Base-by-base conservation (phyloP, 2,888 invertebrate genomes). In the Drosophila sordidula region DNA sequence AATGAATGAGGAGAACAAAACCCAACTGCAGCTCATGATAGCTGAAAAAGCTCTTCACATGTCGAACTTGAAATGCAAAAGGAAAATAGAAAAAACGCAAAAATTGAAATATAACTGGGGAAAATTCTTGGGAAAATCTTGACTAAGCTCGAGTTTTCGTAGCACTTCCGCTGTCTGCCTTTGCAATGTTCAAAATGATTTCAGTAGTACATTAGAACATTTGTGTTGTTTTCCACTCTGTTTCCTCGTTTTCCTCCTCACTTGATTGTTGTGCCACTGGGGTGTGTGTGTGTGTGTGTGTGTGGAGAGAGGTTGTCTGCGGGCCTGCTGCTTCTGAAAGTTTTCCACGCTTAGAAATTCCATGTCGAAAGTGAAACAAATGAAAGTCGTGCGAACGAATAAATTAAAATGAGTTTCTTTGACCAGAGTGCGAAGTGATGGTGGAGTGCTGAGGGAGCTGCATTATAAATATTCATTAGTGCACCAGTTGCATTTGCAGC, bases 341-440 rank as follows among this genome's bases (percentile, higher is more conserved):
- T 64, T 44, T 61, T 34, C 12, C 11, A 44, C 50, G 65, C 58
- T 77, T 66, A 55, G 49, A 67, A 58, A 80, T 78, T 70, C 67
- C 70, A 61, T 70, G 73, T 52, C 42, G 71, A 70, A 78, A 81
- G 86, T 78, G 77, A 76, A 85, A 85, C 74, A 87, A 83, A 79
- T 74, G 88, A 82, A 87, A 86, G 71, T 79, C 86, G 80, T 87
- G 82, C 70, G 57, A 70, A 66, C 61, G 82, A 83, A 83, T 83
- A 83, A 70, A 83, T 83, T 83, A 83, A 85, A 82, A 64, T 44
- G 44, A 25, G 61, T 62, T 69, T 34, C 78, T 87, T 82, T 82
- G 80, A 71, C 65, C 65, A 61, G 44, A 36, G 38, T 49, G 41
- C 12, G 18, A 55, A 45, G 57, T 46, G n/a, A n/a, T 12, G 46